A percentile compares a stretch with the other conserved stretches of the same genome.
Evolutionary conservation across 2,888 invertebrate species (phyloP).

Genomic region (Ophioninae sp.): DNA sequence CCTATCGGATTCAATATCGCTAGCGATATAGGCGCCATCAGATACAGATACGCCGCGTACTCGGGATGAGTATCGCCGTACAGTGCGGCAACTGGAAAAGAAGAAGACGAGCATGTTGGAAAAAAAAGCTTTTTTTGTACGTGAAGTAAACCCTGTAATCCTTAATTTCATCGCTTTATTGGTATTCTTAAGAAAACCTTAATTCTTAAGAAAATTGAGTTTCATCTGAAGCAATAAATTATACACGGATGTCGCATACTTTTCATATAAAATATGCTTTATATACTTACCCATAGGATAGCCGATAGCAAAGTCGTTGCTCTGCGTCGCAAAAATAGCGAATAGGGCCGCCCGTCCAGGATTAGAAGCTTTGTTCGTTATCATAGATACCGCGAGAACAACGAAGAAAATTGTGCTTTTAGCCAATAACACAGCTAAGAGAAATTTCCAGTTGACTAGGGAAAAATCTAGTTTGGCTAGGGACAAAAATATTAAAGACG

Average conservation of each 20-base stretch:
- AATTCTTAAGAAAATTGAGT: no score
- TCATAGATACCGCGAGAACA: conserved; percentile 89
- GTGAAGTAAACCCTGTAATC: no score
- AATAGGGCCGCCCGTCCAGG: conserved; percentile 94
- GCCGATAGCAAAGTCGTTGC: conserved; percentile 98
- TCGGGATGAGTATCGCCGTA: conserved; percentile 94
- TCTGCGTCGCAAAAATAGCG: conserved; percentile 97
- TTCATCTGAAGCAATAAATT: no score
- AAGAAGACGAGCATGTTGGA: background rate
- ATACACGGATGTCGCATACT: no score
- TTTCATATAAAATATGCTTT: background rate
- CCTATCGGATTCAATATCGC: conserved; percentile 96
- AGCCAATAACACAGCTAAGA: conserved; percentile 91
- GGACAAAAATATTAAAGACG: conserved; percentile 95
- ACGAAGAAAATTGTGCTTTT: conserved; percentile 93
- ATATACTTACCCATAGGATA: conserved; percentile 92
- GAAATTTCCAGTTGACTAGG: conserved; percentile 94
- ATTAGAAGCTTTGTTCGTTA: conserved; percentile 91
- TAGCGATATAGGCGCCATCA: conserved; percentile 96
- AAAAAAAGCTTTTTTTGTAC: background rate
- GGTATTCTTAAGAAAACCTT: no score
- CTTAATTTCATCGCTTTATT: no score
- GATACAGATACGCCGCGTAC: conserved; percentile 93
- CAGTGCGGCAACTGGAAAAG: conserved; percentile 88
- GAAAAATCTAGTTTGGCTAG: conserved; percentile 92